Conservation (phyloP, 2,113 vertebrate species). For the Crotalus tigris region DNA sequence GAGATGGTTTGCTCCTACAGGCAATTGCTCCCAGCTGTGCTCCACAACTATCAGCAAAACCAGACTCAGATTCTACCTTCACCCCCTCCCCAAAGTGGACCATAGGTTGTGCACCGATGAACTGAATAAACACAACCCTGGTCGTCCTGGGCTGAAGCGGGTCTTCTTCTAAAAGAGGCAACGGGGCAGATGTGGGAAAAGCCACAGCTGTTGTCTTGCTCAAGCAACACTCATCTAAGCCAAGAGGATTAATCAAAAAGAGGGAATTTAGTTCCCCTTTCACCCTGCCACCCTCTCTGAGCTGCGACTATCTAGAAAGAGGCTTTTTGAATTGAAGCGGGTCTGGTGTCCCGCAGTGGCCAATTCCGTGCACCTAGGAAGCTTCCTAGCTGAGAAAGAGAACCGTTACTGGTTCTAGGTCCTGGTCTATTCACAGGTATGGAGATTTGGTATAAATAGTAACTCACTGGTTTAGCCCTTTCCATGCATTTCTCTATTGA, state of each 20-base stretch:
- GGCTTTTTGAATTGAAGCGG: no score
- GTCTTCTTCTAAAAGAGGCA: not conserved
- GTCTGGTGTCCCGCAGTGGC: no score
- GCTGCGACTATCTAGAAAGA: not conserved
- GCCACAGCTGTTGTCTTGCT: not conserved
- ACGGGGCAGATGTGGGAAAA: not conserved
- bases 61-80: not conserved
- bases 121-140: not conserved
- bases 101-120: not conserved
- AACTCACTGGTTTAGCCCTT: not conserved
- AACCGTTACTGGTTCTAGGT: not conserved
- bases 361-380: not conserved
- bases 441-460: not conserved
- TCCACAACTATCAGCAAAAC: not conserved
- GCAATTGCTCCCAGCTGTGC: conserved; percentile 20
- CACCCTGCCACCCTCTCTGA: not conserved
- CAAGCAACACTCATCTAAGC: not conserved
- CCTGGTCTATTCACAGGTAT: not conserved
- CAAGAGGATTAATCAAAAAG: not conserved
- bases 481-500: not conserved
- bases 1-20: conserved; percentile 32
- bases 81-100: not conserved
- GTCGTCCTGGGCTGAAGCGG: not conserved
- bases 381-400: not conserved
- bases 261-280: not conserved